These are phyloP conservation scores for Metellina segmentata DNA, from an alignment of 2,888 invertebrate genomes.

Conservation along the genomic window DNA sequence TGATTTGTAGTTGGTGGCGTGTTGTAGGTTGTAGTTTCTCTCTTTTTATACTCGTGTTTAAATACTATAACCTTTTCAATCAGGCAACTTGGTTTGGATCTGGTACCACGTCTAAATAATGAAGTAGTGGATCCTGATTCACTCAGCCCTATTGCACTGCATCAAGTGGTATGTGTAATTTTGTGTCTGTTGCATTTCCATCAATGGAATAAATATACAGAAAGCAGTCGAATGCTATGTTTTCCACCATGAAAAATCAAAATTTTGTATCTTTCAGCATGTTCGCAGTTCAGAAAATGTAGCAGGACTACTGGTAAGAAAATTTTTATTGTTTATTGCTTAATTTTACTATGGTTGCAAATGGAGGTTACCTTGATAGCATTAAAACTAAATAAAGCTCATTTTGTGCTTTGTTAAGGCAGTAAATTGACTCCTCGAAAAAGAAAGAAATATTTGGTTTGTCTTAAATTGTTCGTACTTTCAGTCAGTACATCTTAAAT, in stretches of 20 bases:
- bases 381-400: not conserved
- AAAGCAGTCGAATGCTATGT: not conserved
- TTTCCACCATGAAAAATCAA: not conserved
- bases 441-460: too few species aligned
- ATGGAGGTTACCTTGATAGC: not conserved
- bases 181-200: not conserved
- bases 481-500: too few species aligned
- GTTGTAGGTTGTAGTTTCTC: too few species aligned
- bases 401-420: not conserved
- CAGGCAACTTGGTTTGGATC: conserved; percentile 94
- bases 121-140: conserved; percentile 94
- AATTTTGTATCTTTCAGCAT: conserved; percentile 51
- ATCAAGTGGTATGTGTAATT: conserved; percentile 83
- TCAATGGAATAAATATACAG: not conserved
- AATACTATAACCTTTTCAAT: not conserved
- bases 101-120: conserved; percentile 94
- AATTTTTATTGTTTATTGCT: not conserved
- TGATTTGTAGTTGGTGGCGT: too few species aligned
- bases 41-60: too few species aligned
- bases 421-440: not conserved
- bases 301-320: conserved; percentile 65
- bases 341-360: too few species aligned
- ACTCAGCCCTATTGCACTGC: conserved; percentile 93
- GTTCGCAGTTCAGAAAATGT: conserved; percentile 76
- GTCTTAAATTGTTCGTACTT: too few species aligned